Base-by-base conservation (phyloP, 1,140 invertebrate species). In the Pogonomyrmex barbatus region DNA sequence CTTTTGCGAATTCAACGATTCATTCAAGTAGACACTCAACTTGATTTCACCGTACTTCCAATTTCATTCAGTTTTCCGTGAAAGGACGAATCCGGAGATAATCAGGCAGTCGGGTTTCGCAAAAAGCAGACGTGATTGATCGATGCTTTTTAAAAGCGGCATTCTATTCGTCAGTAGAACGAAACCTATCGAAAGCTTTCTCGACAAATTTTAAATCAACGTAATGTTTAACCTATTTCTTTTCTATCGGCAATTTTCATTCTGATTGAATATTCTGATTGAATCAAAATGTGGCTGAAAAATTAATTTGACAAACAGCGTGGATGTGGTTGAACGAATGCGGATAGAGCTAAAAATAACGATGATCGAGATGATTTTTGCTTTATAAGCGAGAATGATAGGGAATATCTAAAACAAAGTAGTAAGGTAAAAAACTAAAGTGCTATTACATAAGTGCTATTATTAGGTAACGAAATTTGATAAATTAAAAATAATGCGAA, bases 291-390 rank as follows among this genome's bases (percentile, higher is more conserved):
- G 0, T 2, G 30, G 5, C 6, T 47, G 6, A 47, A 47, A 70
- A 70, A 47, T 70, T 70, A 70, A 70, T 47, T 70, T 70, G 67
- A 30, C 67, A 70, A 70, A 47, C 67, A 30, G 24, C 42, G 2
- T 39, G 63, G 8, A 65, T 67, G 65, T 5, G 42, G 42, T 70
- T 47, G 47, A 70, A 45, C 24, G 39, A 30, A 70, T 24, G 4
- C 12, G 67, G 12, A 47, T 42, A 47, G 12, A 70, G n/a, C 10
- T 45, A 17, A 70, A 70, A 70, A 70, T 70, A 70, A 47, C 67
- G 17, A 12, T 8, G 4, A 70, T 1, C 17, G 9, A 67, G 24
- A 67, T 1, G 30, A 70, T 70, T 70, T 70, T 1, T 24, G 24
- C 2, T 45, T 39, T n/a, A 67, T 24, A 47, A 39, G 6, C 36